Conservation (phyloP, 2,888 invertebrate species). For the Rhogogaster chlorosoma region DNA sequence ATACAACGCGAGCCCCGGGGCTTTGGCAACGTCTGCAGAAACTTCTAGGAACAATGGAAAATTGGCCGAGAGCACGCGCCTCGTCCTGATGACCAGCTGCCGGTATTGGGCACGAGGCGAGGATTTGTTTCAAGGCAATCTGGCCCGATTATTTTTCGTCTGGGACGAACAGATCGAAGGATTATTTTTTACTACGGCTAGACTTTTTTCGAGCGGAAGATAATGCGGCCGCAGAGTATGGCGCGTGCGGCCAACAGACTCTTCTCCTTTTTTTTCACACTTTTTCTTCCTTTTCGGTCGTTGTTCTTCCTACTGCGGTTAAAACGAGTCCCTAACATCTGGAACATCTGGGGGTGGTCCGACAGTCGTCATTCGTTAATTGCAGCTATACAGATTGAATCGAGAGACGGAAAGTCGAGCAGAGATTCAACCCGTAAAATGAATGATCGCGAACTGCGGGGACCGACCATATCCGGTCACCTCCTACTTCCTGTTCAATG, state of each 20-base stretch:
- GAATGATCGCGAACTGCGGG: not conserved
- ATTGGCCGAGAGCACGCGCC: conserved; percentile 23
- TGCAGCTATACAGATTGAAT: not conserved
- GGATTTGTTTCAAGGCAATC: not conserved
- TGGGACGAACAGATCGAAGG: not conserved
- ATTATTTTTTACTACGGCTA: not conserved
- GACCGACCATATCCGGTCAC: conserved; percentile 12
- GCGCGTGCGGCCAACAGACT: conserved; percentile 18
- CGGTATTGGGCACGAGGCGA: not conserved
- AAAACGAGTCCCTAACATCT: not conserved
- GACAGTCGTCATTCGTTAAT: not conserved
- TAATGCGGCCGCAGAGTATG: not conserved
- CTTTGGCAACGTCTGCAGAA: conserved; percentile 22
- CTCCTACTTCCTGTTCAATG: conserved; percentile 8
- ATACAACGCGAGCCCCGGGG: not conserved
- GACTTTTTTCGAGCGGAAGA: not conserved
- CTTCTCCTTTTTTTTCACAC: not conserved
- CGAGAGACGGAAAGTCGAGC: not conserved
- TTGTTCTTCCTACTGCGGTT: conserved; percentile 18
- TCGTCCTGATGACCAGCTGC: conserved; percentile 27
- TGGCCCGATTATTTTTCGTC: not conserved
- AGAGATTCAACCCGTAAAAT: not conserved
- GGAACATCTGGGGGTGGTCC: conserved; percentile 2
- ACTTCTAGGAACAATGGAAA: conserved; percentile 43
- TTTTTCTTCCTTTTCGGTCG: not conserved